Percentiles rank a stretch among this genome's conserved stretches.
Conservation (phyloP, 1,140 invertebrate species). For the Aphelenchoides avenae region DNA sequence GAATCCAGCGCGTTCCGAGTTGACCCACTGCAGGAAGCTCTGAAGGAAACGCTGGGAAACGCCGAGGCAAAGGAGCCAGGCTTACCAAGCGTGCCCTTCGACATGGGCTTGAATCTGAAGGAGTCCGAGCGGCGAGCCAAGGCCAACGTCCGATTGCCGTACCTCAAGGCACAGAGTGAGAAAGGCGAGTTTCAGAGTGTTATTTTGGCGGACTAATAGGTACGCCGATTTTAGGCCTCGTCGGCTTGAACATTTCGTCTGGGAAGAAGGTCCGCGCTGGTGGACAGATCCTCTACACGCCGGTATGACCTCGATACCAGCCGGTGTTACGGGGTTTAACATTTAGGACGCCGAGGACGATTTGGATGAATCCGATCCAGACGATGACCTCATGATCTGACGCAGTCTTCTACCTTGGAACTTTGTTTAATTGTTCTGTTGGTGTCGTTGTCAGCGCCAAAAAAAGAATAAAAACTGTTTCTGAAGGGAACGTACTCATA, state of each 20-base stretch:
- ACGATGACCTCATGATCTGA: conserved; percentile 56
- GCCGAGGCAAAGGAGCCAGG: not conserved
- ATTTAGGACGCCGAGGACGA: conserved; percentile 51
- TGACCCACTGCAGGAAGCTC: not conserved
- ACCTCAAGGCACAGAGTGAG: conserved; percentile 30
- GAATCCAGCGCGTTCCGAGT: conserved; percentile 5
- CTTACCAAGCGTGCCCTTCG: conserved; percentile 28
- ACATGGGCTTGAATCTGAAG: conserved; percentile 34
- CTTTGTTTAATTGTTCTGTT: not conserved
- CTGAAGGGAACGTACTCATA: too few relatives aligned
- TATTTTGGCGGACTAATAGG: not conserved
- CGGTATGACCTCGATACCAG: too few relatives aligned
- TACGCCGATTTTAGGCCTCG: conserved; percentile 19
- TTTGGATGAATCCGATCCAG: conserved; percentile 54
- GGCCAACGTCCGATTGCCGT: conserved; percentile 25
- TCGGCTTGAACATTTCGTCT: conserved; percentile 31
- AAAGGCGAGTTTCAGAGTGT: conserved; percentile 25
- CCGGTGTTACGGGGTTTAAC: too few relatives aligned
- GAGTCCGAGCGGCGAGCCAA: conserved; percentile 33
- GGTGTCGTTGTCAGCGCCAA: not conserved
- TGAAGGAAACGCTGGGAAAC: not conserved
- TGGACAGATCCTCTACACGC: conserved; percentile 51
- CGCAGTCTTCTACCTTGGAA: not conserved
- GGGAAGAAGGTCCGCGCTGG: conserved; percentile 41
- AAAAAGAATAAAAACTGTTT: too few relatives aligned